Conservation (phyloP, 1,140 invertebrate genomes). For the Drosophila eugracilis region DNA sequence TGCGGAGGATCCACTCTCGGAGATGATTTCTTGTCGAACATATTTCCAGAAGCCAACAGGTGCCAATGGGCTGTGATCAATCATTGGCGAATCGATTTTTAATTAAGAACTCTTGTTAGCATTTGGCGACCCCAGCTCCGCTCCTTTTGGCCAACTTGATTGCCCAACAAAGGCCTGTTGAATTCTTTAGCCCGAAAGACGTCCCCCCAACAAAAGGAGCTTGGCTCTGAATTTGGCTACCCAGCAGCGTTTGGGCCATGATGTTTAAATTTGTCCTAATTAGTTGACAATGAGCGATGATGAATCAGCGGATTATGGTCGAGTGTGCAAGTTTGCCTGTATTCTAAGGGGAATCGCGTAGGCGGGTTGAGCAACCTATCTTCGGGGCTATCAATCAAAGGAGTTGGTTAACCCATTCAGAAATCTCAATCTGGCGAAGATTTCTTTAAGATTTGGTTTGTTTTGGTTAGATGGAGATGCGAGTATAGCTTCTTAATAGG, state of each 20-base stretch:
- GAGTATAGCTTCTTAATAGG: too few relatives aligned
- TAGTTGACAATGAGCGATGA: conserved; percentile 78
- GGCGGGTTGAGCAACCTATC: conserved; percentile 3
- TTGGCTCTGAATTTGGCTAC: conserved; percentile 13
- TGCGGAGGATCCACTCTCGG: conserved; percentile 43
- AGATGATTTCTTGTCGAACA: conserved; percentile 83
- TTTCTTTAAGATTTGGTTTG: too few relatives aligned
- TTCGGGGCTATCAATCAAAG: conserved; percentile 2
- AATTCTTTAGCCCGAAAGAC: conserved; percentile 60
- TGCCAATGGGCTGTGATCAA: conserved; percentile 84
- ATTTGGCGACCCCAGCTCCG: conserved; percentile 54
- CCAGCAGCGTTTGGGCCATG: conserved; percentile 51
- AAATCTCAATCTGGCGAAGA: background rate
- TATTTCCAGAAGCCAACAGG: conserved; percentile 85
- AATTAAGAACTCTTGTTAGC: conserved; percentile 85
- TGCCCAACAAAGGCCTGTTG: conserved; percentile 72
- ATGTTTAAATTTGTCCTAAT: conserved; percentile 84
- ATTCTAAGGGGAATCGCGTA: background rate
- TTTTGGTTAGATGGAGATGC: too few relatives aligned
- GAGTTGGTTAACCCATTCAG: conserved; percentile 6
- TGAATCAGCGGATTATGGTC: conserved; percentile 63
- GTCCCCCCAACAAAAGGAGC: conserved; percentile 50
- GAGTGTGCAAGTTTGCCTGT: background rate
- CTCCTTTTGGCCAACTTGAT: conserved; percentile 42
- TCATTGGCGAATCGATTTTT: conserved; percentile 84